Conservation (phyloP, 1,140 invertebrate species). For the Sycophila sp. region DNA sequence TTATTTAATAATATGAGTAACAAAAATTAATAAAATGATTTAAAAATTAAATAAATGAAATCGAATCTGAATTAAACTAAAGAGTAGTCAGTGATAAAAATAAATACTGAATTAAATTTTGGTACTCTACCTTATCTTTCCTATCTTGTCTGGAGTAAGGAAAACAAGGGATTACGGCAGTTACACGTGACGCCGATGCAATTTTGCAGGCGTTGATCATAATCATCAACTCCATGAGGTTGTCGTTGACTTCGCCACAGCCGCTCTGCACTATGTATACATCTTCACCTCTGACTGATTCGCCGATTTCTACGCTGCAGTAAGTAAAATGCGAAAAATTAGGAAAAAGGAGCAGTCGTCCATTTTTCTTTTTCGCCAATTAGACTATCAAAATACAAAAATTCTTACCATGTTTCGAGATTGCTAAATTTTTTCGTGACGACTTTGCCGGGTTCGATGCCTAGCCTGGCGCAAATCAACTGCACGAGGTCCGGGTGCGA, state of each 20-base stretch:
- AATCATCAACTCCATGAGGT: conserved; percentile 98
- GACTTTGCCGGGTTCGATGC: conserved; percentile 94
- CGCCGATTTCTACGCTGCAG: conserved; percentile 96
- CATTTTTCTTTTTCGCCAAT: too few species aligned
- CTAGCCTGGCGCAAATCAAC: conserved; percentile 92
- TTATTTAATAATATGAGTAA: too few species aligned
- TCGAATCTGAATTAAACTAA: background rate
- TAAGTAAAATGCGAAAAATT: background rate
- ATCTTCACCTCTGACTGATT: conserved; percentile 98
- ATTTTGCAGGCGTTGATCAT: conserved; percentile 99
- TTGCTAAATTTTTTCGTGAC: conserved; percentile 99
- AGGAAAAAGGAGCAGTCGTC: too few species aligned
- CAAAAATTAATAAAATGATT: background rate
- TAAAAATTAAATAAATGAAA: background rate
- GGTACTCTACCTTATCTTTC: conserved; percentile 89
- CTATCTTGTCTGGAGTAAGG: conserved; percentile 99
- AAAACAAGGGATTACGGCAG: conserved; percentile 98
- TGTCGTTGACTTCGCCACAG: conserved; percentile 98
- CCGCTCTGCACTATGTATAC: conserved; percentile 99
- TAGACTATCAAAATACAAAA: background rate
- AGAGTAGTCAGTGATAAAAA: too few species aligned
- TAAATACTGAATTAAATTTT: background rate
- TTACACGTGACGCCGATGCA: conserved; percentile 97
- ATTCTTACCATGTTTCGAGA: conserved; percentile 92
- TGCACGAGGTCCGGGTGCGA: conserved; percentile 96